phyloP scores from a whole-genome alignment of 1,140 invertebrate genomes.

The Caenorhabditis remanei region DNA sequence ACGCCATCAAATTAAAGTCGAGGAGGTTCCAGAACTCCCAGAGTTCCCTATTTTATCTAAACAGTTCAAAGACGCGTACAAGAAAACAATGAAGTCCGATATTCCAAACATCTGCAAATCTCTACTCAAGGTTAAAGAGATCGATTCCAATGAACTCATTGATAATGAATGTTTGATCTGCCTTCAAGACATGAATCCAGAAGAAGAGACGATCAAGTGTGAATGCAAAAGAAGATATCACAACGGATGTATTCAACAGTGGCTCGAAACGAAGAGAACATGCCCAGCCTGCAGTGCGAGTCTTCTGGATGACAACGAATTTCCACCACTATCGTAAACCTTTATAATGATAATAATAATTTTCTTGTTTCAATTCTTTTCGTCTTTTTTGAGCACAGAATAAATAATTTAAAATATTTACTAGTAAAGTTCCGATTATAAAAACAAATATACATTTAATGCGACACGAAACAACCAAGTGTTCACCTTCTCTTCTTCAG shows the following conservation, averaged over 20 bases:
- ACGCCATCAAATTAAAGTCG: too few species aligned
- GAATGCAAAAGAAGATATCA: not conserved
- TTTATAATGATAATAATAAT: too few species aligned
- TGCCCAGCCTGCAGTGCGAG: not conserved
- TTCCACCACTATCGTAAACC: not conserved
- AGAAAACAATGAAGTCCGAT: not conserved
- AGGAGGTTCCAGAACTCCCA: too few species aligned
- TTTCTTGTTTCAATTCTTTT: too few species aligned
- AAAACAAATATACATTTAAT: too few species aligned
- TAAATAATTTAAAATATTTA: too few species aligned
- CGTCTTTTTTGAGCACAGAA: too few species aligned
- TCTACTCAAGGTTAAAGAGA: not conserved
- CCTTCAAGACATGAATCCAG: not conserved
- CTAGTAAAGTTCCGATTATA: too few species aligned
- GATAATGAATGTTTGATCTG: not conserved
- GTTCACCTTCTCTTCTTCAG: not conserved
- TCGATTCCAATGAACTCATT: not conserved
- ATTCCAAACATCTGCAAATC: not conserved
- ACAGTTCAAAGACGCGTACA: not conserved
- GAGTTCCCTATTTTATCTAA: too few species aligned
- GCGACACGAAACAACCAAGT: too few species aligned
- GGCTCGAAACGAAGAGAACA: not conserved
- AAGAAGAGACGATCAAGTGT: not conserved
- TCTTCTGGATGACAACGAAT: not conserved
- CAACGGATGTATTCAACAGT: not conserved